A percentile compares a stretch with the other conserved stretches of the same genome.
Evolutionary conservation across 2,797 vertebrate species (phyloP).

Genomic region (Chloroceryle inda): DNA sequence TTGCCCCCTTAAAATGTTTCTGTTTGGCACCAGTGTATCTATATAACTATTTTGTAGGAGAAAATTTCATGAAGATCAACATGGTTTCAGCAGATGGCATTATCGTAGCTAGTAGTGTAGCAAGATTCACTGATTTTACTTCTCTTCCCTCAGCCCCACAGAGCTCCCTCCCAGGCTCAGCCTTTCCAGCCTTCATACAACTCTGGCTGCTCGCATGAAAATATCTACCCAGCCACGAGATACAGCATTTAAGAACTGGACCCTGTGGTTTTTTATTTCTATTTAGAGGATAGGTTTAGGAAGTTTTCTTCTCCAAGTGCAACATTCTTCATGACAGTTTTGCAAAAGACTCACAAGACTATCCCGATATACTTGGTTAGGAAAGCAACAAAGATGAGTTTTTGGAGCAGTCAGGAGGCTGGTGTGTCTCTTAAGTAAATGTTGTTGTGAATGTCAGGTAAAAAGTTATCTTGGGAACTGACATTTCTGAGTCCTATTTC

Average conservation of each 20-base stretch:
- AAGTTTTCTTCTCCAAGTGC: not conserved
- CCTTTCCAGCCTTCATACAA: not conserved
- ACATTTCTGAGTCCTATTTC: not conserved
- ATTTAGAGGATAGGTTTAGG: not conserved
- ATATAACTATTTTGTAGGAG: not conserved
- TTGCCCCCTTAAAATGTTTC: not conserved
- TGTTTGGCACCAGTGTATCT: not conserved
- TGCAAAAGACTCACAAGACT: not conserved
- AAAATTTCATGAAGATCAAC: not conserved
- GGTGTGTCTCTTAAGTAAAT: not conserved
- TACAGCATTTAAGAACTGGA: not conserved
- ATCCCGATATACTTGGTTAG: accelerated
- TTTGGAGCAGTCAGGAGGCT: not conserved
- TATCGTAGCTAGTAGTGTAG: not conserved
- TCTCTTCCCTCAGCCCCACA: not conserved
- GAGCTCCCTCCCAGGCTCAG: not conserved
- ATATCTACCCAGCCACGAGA: accelerated
- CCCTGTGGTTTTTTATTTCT: not conserved
- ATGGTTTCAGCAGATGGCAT: not conserved
- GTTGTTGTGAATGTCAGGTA: too few relatives aligned
- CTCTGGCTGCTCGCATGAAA: not conserved
- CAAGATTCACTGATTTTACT: not conserved
- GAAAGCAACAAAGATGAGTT: not conserved
- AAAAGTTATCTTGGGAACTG: not conserved
- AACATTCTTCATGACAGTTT: not conserved